Percentiles rank a stretch among this genome's conserved stretches.
phyloP scores from a whole-genome alignment of 2,888 invertebrate genomes.

The Biston betularia region DNA sequence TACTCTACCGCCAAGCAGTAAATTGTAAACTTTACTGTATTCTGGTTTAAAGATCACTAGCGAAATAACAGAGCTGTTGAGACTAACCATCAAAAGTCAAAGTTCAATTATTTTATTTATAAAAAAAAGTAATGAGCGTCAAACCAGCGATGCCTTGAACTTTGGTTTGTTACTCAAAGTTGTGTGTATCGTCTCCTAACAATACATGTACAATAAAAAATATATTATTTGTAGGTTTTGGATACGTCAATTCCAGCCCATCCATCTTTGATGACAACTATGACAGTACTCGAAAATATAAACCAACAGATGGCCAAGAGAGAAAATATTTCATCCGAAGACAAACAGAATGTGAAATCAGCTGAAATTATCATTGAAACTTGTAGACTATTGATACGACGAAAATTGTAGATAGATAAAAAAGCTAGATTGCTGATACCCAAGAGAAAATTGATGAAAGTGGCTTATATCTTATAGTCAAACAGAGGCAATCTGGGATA shows the following conservation, averaged over 20 bases:
- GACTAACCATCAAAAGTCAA: too few relatives aligned
- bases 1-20: too few relatives aligned
- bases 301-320: constrained; percentile 64
- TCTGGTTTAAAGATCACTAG: too few relatives aligned
- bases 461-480: background rate
- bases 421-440: background rate
- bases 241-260: constrained; percentile 76
- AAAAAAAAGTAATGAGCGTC: too few relatives aligned
- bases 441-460: background rate
- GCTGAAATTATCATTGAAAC: constrained; percentile 71
- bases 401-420: constrained; percentile 54
- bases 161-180: too few relatives aligned
- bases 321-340: constrained; percentile 46
- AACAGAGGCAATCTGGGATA: too few relatives aligned
- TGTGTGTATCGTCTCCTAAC: too few relatives aligned
- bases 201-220: too few relatives aligned
- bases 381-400: constrained; percentile 67
- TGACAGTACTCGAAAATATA: constrained; percentile 65
- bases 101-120: too few relatives aligned
- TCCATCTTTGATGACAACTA: constrained; percentile 68
- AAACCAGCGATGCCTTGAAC: too few relatives aligned
- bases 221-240: constrained; percentile 59
- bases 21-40: too few relatives aligned
- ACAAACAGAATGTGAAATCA: constrained; percentile 65
- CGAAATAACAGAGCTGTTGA: too few relatives aligned